phyloP scores from a whole-genome alignment of 2,888 invertebrate genomes.

The Argyra leucocephala region DNA sequence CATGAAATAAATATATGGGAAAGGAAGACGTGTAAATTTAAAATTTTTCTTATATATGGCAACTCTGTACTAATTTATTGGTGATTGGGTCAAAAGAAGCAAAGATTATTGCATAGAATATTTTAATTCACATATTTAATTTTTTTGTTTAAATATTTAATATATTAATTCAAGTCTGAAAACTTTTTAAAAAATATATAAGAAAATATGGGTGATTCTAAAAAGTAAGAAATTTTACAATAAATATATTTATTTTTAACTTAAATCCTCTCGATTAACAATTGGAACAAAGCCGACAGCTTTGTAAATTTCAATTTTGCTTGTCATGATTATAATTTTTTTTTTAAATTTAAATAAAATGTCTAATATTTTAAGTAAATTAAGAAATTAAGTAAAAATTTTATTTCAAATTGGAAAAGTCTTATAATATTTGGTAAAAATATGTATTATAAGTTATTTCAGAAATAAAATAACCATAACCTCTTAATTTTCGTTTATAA shows the following conservation, averaged over 20 bases:
- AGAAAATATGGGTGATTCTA: background rate
- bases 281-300: constrained; percentile 1
- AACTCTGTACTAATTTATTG: background rate
- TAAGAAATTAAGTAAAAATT: background rate
- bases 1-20: too few species aligned
- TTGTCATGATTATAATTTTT: background rate
- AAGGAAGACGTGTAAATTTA: background rate
- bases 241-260: background rate
- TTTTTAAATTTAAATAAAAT: too few species aligned
- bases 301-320: background rate
- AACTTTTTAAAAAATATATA: background rate
- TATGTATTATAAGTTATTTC: background rate
- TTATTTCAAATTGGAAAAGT: background rate
- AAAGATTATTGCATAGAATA: background rate
- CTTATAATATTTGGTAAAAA: background rate
- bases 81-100: background rate
- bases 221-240: background rate
- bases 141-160: background rate
- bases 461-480: background rate
- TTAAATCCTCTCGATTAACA: background rate
- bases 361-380: too few species aligned
- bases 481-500: background rate
- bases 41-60: background rate
- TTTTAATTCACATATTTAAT: background rate
- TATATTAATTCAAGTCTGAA: constrained; percentile 3